phyloP scores from a whole-genome alignment of 1,140 invertebrate species.

The Temnothorax curvispinosus region DNA sequence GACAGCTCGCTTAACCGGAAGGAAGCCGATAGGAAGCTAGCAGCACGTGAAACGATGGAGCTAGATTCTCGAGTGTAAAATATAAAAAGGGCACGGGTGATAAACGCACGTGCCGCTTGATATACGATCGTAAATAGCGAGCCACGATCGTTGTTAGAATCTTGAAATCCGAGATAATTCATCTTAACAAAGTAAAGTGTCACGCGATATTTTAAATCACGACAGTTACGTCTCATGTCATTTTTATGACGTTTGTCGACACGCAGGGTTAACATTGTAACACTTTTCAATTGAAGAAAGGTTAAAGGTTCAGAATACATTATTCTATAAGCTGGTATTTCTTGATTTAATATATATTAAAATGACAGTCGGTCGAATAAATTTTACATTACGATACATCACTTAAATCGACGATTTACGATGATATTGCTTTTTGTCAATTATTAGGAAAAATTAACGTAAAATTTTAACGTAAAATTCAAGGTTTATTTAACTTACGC shows the following conservation, averaged over 20 bases:
- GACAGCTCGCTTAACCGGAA: slow-evolving; percentile 68
- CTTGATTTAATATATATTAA: neutral
- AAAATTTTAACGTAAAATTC: neutral
- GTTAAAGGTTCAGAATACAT: neutral
- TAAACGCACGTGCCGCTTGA: slow-evolving; percentile 23
- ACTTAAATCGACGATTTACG: neutral
- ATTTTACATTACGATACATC: neutral
- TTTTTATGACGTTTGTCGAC: neutral
- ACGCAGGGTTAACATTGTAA: neutral
- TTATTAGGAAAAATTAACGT: neutral
- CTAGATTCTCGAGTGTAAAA: slow-evolving; percentile 51
- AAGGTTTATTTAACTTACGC: neutral
- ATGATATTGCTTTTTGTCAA: neutral
- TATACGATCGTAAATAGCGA: slow-evolving; percentile 32
- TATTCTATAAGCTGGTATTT: neutral
- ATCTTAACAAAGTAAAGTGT: neutral
- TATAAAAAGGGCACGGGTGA: slow-evolving; percentile 22
- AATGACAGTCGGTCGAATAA: neutral
- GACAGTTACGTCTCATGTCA: neutral
- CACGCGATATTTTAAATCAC: neutral
- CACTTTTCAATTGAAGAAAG: neutral
- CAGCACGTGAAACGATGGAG: slow-evolving; percentile 69
- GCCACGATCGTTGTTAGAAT: neutral
- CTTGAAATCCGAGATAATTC: slow-evolving; percentile 14
- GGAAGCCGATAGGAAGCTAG: slow-evolving; percentile 71